Conservation (phyloP, 64 coral and sea anemone genomes). For the Trachythela sp. region DNA sequence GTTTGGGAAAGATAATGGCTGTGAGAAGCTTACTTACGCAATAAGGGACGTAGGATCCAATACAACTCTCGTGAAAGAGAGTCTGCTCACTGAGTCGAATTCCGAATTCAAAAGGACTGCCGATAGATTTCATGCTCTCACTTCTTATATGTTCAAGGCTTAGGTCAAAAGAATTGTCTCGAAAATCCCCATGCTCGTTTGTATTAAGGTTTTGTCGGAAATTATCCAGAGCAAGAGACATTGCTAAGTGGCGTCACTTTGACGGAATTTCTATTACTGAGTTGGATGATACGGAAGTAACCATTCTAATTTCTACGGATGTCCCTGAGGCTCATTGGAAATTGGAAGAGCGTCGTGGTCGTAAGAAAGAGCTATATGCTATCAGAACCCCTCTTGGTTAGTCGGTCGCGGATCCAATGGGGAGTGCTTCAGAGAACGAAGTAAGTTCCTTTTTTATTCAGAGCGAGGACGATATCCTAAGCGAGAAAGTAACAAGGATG, state of each 20-base stretch:
- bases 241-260: background rate
- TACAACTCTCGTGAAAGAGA: background rate
- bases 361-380: background rate
- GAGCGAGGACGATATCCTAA: background rate
- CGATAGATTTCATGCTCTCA: background rate
- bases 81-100: background rate
- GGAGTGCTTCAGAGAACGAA: background rate
- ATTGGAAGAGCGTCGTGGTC: background rate
- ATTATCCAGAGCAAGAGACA: background rate
- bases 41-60: background rate
- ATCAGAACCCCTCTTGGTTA: background rate
- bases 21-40: background rate
- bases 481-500: background rate
- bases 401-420: background rate
- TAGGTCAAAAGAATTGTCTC: background rate
- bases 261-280: background rate
- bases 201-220: background rate
- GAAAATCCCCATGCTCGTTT: background rate
- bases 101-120: background rate
- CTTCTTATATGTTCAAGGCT: background rate
- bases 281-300: background rate
- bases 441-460: background rate
- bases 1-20: background rate
- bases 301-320: background rate
- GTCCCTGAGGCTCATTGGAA: background rate